Evolutionary conservation across 92 coral and sea anemone species (phyloP).

Genomic region (Zoanthus gigantus): DNA sequence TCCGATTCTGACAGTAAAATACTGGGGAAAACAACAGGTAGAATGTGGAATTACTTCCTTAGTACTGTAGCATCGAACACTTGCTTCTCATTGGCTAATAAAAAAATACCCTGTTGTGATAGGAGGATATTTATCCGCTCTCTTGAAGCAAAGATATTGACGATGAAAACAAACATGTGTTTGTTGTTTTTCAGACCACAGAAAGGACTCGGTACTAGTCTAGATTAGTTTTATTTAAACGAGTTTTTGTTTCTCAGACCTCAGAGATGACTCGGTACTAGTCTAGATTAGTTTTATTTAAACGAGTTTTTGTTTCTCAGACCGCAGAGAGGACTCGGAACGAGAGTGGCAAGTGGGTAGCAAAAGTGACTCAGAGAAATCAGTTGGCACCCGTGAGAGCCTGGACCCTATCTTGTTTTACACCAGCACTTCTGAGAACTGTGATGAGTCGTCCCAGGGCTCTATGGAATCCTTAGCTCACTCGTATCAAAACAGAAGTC

Average conservation of each 20-base stretch:
- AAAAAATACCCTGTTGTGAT: no score
- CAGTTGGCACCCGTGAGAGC: constrained; percentile 44
- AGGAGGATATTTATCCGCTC: no score
- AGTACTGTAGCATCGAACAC: neutral
- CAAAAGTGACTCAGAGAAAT: constrained; percentile 30
- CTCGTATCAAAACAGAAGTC: constrained; percentile 74
- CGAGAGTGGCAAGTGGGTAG: constrained; percentile 55
- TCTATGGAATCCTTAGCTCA: constrained; percentile 68
- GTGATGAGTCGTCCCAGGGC: constrained; percentile 55
- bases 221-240: neutral
- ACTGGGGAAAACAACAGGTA: constrained; percentile 1
- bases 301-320: neutral
- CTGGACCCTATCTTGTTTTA: constrained; percentile 65
- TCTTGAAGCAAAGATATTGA: no score
- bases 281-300: neutral
- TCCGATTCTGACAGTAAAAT: neutral
- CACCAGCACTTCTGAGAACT: constrained; percentile 56
- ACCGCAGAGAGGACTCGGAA: neutral
- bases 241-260: neutral
- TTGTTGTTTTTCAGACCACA: neutral
- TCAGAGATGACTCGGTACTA: neutral
- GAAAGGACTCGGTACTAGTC: neutral
- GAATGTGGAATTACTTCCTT: neutral
- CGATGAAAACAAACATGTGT: no score
- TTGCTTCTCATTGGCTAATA: no score